These are phyloP conservation scores for Lagodon rhomboides DNA, from an alignment of 2,797 vertebrate genomes.

Conservation along the genomic window DNA sequence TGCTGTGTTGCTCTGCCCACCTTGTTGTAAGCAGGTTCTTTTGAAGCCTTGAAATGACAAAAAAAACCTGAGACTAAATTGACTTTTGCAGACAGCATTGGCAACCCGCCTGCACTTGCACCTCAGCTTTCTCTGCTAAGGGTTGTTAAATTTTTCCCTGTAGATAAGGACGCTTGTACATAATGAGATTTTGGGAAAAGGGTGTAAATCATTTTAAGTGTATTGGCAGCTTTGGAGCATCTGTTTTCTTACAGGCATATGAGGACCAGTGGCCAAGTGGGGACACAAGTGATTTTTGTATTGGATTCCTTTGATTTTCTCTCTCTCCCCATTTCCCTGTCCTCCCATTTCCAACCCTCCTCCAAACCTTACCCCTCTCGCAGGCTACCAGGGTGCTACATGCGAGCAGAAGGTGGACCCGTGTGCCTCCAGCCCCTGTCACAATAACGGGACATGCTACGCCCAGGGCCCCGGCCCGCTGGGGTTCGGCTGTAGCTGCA, in stretches of 20 bases:
- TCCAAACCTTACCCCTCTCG: conserved; percentile 1
- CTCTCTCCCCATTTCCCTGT: neutral
- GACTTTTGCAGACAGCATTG: neutral
- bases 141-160: neutral
- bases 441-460: conserved; percentile 95
- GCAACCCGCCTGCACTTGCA: neutral
- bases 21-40: conserved; percentile 14
- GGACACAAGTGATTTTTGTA: neutral
- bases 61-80: conserved; percentile 8
- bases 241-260: neutral
- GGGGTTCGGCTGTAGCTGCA: conserved; percentile 93
- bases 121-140: neutral
- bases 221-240: neutral
- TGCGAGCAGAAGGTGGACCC: conserved; percentile 95
- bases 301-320: neutral
- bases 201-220: neutral
- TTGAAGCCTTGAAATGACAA: conserved; percentile 6
- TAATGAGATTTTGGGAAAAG: neutral
- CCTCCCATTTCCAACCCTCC: neutral
- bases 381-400: conserved; percentile 91
- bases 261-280: neutral
- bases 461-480: conserved; percentile 85
- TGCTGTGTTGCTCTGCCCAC: conserved; percentile 2
- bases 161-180: neutral
- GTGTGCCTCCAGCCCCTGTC: conserved; percentile 92